Evolutionary conservation across 1,140 invertebrate genomes (phyloP), one percentile per base, ranked within the genome.

Genomic region (Sitodiplosis mosellana): DNA sequence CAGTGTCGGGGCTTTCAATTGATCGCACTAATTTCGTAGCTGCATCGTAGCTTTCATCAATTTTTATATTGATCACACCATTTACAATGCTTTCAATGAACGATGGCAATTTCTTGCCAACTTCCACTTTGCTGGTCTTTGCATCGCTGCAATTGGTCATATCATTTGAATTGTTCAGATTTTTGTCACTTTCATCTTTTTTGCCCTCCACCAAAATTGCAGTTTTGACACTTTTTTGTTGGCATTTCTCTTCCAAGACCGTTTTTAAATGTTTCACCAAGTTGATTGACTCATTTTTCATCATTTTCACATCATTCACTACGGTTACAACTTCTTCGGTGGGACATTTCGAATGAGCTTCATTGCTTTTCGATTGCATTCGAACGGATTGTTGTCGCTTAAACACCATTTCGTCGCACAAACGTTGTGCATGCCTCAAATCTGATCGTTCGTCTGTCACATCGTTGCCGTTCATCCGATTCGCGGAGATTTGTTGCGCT

Each of bases 11-110:
- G 27, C 27, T 27, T 27, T 27, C 15, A 42, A 71, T 64, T 22
- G 71, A 62, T 46, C 73, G 68, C 49, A 75, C 71, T 53, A 74
- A 59, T 52, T 75, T 70, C 46, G 68, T 69, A 21, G 76, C 76
- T 45, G 69, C 67, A 52, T 73, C 67, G 56, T 70, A 79, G 53
- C 75, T 78, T 50, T 74, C 73, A 60, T 76, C 73, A 57, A 77
- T 77, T 59, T 73, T 67, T 20, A 79, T 71, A 52, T 77, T 71
- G 50, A 78, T 67, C 54, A 77, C 71, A 51, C 75, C 74, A 57
- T 75, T 72, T 49, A 70, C 60, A 53, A 64, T 54, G 56, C 62
- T 64, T 58, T 64, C 62, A 55, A 64, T 60, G 54, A 59, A 64
- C 51, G 62, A 56, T 54, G 62, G 62, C 50, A 64, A 54, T 17